These are phyloP conservation scores for Schizopygopsis pylzovi DNA, from an alignment of 2,797 vertebrate genomes.

Conservation along the genomic window DNA sequence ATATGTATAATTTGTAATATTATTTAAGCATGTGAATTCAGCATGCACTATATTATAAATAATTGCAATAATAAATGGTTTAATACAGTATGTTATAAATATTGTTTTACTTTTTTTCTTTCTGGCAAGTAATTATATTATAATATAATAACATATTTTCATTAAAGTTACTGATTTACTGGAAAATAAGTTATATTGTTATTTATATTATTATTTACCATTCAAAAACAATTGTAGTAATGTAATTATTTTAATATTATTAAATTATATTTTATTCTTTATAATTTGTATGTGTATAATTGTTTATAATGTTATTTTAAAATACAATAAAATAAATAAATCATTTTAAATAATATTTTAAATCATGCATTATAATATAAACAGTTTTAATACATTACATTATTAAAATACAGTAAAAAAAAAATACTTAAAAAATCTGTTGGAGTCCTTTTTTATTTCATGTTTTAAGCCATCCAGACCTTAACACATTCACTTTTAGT, in stretches of 20 bases:
- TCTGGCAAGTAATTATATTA: neutral
- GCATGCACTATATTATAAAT: neutral
- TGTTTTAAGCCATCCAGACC: neutral
- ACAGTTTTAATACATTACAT: neutral
- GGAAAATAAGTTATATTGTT: neutral
- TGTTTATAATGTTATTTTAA: neutral
- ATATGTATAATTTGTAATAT: neutral
- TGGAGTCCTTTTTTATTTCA: neutral
- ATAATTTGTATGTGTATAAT: neutral
- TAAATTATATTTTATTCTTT: too few relatives aligned
- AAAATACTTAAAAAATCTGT: neutral
- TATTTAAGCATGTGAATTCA: neutral
- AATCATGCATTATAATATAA: neutral
- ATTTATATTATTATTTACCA: neutral
- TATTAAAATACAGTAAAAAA: neutral
- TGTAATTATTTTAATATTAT: too few relatives aligned
- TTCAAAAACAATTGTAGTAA: neutral
- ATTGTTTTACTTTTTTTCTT: neutral
- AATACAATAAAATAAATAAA: neutral
- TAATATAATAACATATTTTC: neutral
- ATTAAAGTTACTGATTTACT: neutral
- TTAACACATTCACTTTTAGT: neutral
- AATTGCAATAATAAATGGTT: neutral
- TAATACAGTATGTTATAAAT: neutral
- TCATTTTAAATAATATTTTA: neutral